Evolutionary conservation across 2,113 vertebrate species (phyloP).

Genomic region (Macrotus californicus): DNA sequence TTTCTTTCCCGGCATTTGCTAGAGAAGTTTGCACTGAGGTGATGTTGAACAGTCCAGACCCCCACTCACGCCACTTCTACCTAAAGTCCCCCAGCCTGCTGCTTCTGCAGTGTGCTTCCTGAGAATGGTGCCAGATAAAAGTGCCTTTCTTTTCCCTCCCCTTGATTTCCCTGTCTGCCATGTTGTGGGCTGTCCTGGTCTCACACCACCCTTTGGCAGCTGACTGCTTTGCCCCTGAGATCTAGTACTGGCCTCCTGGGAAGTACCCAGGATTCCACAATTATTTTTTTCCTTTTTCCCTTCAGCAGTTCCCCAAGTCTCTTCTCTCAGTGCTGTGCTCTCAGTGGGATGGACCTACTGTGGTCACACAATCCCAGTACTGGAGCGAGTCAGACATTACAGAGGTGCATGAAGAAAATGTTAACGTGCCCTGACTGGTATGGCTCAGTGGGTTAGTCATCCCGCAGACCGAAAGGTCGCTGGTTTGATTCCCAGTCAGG

Average conservation of each 20-base stretch:
- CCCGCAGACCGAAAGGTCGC: too few relatives aligned
- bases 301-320: not conserved
- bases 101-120: not conserved
- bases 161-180: not conserved
- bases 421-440: not conserved
- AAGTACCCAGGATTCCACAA: not conserved
- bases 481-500: too few relatives aligned
- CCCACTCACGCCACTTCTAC: not conserved
- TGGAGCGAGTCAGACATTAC: not conserved
- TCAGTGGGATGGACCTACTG: not conserved
- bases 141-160: not conserved
- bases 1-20: not conserved
- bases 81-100: not conserved
- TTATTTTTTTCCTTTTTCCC: not conserved
- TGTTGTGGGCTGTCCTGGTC: not conserved
- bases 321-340: not conserved
- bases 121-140: not conserved
- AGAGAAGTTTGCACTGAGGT: not conserved
- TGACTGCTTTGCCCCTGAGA: not conserved
- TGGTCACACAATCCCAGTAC: too few relatives aligned
- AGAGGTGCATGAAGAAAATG: not conserved
- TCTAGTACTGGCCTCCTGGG: not conserved
- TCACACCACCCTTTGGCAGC: not conserved
- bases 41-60: not conserved
- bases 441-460: too few relatives aligned